Conservation (phyloP, 2,113 vertebrate species). For the Chionodraco myersi region DNA sequence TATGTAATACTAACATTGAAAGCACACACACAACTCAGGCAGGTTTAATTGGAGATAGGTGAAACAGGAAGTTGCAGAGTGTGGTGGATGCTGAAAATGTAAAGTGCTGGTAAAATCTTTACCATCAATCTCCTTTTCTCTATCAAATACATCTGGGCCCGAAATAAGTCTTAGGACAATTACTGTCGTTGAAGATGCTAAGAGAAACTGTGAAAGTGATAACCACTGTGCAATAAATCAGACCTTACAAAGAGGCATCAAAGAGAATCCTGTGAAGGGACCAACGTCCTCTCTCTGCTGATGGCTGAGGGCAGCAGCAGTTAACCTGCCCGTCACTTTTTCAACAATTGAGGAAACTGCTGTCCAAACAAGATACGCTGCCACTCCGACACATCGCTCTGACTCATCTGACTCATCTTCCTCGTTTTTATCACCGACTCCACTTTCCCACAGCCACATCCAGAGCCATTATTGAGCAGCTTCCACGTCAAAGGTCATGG, state of each 20-base stretch:
- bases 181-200: background rate
- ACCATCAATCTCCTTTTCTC: background rate
- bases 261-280: constrained; percentile 22
- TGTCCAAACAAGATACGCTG: constrained; percentile 80
- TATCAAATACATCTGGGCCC: background rate
- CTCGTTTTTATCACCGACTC: constrained; percentile 53
- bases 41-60: background rate
- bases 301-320: constrained; percentile 39
- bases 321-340: constrained; percentile 55
- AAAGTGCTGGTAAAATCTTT: background rate
- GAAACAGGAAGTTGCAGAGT: background rate
- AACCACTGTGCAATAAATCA: background rate
- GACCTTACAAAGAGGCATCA: background rate
- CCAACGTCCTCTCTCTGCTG: constrained; percentile 43
- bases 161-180: too few relatives aligned
- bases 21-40: background rate
- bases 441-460: constrained; percentile 63
- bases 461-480: constrained; percentile 20
- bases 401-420: constrained; percentile 65
- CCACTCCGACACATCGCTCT: constrained; percentile 1
- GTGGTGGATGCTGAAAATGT: background rate
- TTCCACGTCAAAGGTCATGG: constrained; percentile 46
- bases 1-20: background rate
- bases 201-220: background rate
- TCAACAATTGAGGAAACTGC: constrained; percentile 66